A percentile compares a stretch with the other conserved stretches of the same genome.
phyloP scores from a whole-genome alignment of 1,140 invertebrate genomes.

The Anoplolepis gracilipes region DNA sequence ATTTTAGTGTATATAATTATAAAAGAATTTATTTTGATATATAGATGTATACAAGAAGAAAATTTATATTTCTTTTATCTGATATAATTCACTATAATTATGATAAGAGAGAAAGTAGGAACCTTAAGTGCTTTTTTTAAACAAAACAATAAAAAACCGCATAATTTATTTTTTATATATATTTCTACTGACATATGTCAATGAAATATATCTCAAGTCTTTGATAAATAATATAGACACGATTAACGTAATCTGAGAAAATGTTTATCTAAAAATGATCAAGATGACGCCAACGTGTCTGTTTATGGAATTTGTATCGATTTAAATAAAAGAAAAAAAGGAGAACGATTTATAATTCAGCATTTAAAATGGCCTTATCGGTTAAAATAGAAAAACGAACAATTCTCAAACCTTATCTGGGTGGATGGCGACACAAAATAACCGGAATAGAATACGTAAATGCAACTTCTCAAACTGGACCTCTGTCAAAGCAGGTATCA shows the following conservation, averaged over 20 bases:
- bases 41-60: too few species aligned
- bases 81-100: too few species aligned
- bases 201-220: neutral
- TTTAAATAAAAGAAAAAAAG: conserved; percentile 13
- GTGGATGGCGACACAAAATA: conserved; percentile 87
- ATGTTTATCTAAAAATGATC: neutral
- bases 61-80: neutral
- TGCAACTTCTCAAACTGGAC: conserved; percentile 89
- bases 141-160: too few species aligned
- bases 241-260: neutral
- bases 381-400: conserved; percentile 87
- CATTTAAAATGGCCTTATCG: neutral
- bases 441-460: conserved; percentile 88
- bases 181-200: neutral
- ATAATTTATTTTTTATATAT: too few species aligned
- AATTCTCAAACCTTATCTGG: conserved; percentile 88
- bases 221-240: neutral
- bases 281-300: neutral
- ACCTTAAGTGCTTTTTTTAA: too few species aligned
- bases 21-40: too few species aligned
- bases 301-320: conserved; percentile 14
- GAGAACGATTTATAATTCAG: neutral
- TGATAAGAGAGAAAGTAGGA: too few species aligned
- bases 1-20: neutral
- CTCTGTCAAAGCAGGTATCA: conserved; percentile 84